These are phyloP conservation scores for Mirza zaza DNA, from an alignment of 2,113 vertebrate genomes.

Conservation along the genomic window DNA sequence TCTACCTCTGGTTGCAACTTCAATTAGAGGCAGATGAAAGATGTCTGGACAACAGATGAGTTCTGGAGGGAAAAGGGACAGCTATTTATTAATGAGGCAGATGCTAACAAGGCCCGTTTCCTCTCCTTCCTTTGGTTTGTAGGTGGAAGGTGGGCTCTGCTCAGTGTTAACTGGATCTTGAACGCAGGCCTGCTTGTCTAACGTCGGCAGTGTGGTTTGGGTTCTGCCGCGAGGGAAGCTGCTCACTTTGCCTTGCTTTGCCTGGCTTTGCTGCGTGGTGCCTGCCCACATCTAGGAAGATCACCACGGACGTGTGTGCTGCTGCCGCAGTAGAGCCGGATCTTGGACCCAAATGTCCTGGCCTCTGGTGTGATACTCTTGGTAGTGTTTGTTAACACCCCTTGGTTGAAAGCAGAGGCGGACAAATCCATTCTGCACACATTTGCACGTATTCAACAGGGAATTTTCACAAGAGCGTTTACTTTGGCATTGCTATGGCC, in stretches of 20 bases:
- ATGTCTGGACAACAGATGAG: background rate
- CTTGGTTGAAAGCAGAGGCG: background rate
- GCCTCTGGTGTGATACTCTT: background rate
- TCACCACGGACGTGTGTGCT: background rate
- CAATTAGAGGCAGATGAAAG: background rate
- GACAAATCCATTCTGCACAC: background rate
- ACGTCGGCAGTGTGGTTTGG: background rate
- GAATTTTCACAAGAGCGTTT: background rate
- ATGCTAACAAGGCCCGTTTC: too few relatives aligned
- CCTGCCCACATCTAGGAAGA: background rate
- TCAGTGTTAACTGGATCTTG: background rate
- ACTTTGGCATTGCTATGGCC: background rate
- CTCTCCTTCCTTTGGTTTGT: background rate
- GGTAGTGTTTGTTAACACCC: background rate
- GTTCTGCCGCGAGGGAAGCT: background rate
- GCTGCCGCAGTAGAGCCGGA: background rate
- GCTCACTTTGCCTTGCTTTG: background rate
- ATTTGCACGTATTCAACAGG: background rate
- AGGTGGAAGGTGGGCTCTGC: background rate
- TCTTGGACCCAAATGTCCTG: background rate
- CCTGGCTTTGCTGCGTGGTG: rapidly evolving
- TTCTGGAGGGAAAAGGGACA: background rate
- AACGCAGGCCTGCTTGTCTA: background rate
- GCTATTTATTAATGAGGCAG: background rate
- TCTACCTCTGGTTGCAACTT: background rate